Conservation (phyloP, 2,797 vertebrate genomes). For the Sebastes nivosus region DNA sequence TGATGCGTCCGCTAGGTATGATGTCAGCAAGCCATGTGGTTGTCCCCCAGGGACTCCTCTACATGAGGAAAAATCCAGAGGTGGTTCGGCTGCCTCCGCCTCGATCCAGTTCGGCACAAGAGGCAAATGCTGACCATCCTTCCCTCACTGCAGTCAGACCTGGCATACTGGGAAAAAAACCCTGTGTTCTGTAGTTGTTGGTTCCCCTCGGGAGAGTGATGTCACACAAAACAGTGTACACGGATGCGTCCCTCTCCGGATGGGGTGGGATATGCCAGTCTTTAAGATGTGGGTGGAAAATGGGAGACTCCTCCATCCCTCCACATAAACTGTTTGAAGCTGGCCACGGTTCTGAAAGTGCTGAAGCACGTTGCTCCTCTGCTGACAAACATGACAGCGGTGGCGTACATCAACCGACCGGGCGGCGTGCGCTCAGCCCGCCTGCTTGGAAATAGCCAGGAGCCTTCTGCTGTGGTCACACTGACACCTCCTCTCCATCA, state of each 20-base stretch:
- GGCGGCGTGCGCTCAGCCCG: neutral
- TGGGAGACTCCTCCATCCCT: neutral
- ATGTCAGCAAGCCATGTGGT: neutral
- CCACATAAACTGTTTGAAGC: too few relatives aligned
- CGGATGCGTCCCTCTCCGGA: neutral
- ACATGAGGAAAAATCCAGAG: neutral
- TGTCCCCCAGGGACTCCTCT: neutral
- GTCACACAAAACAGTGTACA: too few relatives aligned
- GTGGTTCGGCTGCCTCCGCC: neutral
- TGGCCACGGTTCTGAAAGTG: neutral
- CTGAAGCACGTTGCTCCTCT: neutral
- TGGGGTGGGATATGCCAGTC: neutral
- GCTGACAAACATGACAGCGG: neutral
- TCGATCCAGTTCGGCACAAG: neutral
- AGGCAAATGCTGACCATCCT: neutral
- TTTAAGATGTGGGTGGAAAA: neutral
- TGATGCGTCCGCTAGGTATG: neutral
- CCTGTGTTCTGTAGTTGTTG: rapidly evolving
- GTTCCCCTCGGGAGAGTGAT: too few relatives aligned
- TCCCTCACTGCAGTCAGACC: neutral
- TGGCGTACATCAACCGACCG: neutral
- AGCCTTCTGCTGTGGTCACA: neutral
- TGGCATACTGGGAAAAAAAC: neutral
- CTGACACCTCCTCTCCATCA: neutral
- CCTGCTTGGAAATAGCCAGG: neutral